Conservation (phyloP, 2,888 invertebrate genomes). For the Periphyllus acericola region DNA sequence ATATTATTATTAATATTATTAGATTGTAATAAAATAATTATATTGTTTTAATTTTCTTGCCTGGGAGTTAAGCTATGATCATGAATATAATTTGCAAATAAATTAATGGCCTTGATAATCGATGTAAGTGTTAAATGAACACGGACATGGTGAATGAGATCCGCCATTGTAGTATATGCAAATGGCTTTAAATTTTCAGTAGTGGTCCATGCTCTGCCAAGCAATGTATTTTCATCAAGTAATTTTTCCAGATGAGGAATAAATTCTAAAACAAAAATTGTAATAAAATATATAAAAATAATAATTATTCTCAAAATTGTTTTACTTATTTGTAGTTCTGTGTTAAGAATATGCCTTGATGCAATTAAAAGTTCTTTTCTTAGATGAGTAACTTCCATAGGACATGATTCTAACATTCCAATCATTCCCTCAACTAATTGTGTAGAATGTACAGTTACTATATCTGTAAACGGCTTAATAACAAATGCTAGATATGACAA, state of each 20-base stretch:
- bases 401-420: conserved; percentile 87
- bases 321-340: conserved; percentile 87
- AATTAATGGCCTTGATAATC: conserved; percentile 87
- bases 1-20: conserved; percentile 1
- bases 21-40: background rate
- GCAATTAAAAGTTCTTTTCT: conserved; percentile 95
- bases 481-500: conserved; percentile 96
- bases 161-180: conserved; percentile 96
- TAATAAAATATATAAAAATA: conserved; percentile 29
- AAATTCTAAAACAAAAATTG: conserved; percentile 75
- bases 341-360: conserved; percentile 93
- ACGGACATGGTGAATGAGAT: conserved; percentile 95
- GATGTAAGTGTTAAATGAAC: conserved; percentile 84
- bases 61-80: conserved; percentile 90
- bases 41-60: conserved; percentile 63
- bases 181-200: conserved; percentile 93
- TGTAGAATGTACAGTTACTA: conserved; percentile 80
- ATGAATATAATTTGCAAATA: conserved; percentile 96
- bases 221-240: conserved; percentile 92
- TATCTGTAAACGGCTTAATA: conserved; percentile 87
- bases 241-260: conserved; percentile 93
- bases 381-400: conserved; percentile 93
- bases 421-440: conserved; percentile 94
- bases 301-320: conserved; percentile 63
- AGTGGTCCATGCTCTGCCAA: conserved; percentile 96